Percentiles rank a stretch among this genome's conserved stretches.
Evolutionary conservation across 2,888 invertebrate species (phyloP).

Genomic region (Hylaea fasciaria): DNA sequence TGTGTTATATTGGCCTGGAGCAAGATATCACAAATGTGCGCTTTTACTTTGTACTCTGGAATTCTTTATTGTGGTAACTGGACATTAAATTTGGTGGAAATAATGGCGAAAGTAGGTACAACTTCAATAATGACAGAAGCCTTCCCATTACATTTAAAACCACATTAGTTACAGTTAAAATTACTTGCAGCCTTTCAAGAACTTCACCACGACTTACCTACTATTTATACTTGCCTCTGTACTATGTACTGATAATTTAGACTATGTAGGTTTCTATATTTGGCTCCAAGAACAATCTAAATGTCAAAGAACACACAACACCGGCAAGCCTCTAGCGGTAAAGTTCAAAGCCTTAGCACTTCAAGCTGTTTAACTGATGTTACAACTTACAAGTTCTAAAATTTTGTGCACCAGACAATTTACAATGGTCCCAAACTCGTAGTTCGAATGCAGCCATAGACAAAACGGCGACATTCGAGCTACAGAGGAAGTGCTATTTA

Average conservation of each 20-base stretch:
- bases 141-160: no score
- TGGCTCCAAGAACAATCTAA: conserved; percentile 1
- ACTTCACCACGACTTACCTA: not conserved
- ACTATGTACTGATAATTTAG: conserved; percentile 2
- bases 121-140: no score
- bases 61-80: no score
- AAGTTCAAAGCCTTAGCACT: conserved; percentile 16
- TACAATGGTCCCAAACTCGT: conserved; percentile 6
- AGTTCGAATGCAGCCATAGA: conserved; percentile 12
- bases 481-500: conserved; percentile 2
- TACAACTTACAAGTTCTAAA: conserved; percentile 12
- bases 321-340: conserved; percentile 1
- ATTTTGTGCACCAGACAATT: conserved; percentile 19
- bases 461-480: conserved; percentile 33
- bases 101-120: no score
- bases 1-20: not conserved
- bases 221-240: not conserved
- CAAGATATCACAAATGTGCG: not conserved
- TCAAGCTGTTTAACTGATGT: conserved; percentile 4
- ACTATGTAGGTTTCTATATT: conserved; percentile 1
- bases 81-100: no score
- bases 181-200: no score
- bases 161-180: no score
- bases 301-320: conserved; percentile 9
- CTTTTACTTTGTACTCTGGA: no score